Base-by-base conservation (phyloP, 2,797 vertebrate genomes). In the Siniperca obscura region DNA sequence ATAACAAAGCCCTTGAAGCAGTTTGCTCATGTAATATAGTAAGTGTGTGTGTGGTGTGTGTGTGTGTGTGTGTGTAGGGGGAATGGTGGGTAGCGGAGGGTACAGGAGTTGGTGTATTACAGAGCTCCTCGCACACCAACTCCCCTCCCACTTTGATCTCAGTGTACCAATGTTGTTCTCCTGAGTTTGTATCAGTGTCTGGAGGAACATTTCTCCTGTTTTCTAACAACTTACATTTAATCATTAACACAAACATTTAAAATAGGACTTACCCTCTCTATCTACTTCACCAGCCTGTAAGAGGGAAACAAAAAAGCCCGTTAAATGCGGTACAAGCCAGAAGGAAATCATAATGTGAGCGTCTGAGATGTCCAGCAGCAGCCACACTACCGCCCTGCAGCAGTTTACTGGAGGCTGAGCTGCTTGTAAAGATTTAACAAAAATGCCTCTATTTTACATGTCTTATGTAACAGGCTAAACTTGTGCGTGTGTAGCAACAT, bases 271-370 rank as follows among this genome's bases (percentile, higher is more conserved):
- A 99, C 98, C 98, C 95, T 95, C 91, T 94, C 86, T 94, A 89
- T 94, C 95, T 87, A 94, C 95, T 95, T 94, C 95, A 83, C 91
- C 96, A 97, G 95, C 96, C 98, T 99, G 95, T 0, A 88, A 85
- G 68, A 89, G 70, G 82, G 61, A 87, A n/a, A n/a, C n/a, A 59
- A 56, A 67, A 70, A 11, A 83, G 64, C 60, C 55, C 25, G 83
- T 89, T 89, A 87, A 82, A 75, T 25, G 55, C 62, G 53, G 60
- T 0, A 53, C 36, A 76, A 64, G 64, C 65, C 48, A 75, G 48
- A 40, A 61, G 72, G 77, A 71, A 74, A 74, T 76, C 42, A 73
- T 16, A 61, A 70, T 70, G 5, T 70, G 67, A 78, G 78, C 70
- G 62, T 22, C 22, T 69, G 84, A 82, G 78, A 71, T 83, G 86